Conservation (phyloP, 2,797 vertebrate species). For the Odontamblyopus rebecca region DNA sequence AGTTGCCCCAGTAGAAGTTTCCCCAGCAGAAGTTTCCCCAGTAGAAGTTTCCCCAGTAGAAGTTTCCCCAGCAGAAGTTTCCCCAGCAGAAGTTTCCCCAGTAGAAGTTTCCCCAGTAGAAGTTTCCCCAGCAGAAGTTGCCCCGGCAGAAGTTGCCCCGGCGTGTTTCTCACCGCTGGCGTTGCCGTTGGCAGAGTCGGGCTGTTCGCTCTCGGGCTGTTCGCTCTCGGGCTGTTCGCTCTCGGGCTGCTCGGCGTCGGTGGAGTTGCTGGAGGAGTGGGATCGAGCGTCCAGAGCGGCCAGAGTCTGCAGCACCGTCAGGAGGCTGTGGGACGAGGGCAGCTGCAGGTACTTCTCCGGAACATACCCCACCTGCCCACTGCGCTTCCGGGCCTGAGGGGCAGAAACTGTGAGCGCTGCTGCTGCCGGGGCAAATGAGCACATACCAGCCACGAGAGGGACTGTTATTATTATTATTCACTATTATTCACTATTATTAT, state of each 20-base stretch:
- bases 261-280: constrained; percentile 93
- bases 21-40: no score
- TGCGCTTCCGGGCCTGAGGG: constrained; percentile 88
- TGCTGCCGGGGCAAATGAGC: no score
- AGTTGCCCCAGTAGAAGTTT: no score
- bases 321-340: constrained; percentile 90
- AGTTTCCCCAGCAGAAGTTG: no score
- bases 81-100: no score
- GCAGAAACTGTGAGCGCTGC: neutral
- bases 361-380: constrained; percentile 91
- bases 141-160: no score
- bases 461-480: no score
- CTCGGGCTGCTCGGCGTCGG: constrained; percentile 70
- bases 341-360: constrained; percentile 96
- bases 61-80: no score
- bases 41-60: no score
- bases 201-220: constrained; percentile 67
- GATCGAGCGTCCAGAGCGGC: constrained; percentile 88
- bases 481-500: no score
- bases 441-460: no score
- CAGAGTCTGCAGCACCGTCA: constrained; percentile 93
- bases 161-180: constrained; percentile 78
- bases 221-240: constrained; percentile 69
- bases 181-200: constrained; percentile 85
- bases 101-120: no score